phyloP scores from a whole-genome alignment of 1,140 invertebrate genomes.

The Rhagoletis pomonella region DNA sequence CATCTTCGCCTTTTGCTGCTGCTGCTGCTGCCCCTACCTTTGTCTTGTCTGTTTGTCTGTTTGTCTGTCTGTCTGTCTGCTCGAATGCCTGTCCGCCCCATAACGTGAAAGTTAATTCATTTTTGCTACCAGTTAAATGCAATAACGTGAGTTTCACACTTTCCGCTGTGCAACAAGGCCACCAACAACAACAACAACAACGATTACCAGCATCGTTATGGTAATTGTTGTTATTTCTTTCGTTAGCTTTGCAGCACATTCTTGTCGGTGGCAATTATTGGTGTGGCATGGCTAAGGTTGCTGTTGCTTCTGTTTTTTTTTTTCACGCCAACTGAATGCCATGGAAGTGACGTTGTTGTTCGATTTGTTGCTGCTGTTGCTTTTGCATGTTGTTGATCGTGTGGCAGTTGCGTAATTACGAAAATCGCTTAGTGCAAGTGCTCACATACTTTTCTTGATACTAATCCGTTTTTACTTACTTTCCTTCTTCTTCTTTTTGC shows the following conservation, averaged over 20 bases:
- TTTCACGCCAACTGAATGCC: neutral
- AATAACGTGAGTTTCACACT: slow-evolving; percentile 54
- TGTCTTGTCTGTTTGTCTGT: neutral
- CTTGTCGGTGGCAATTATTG: slow-evolving; percentile 24
- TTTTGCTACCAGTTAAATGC: slow-evolving; percentile 56
- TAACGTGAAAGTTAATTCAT: slow-evolving; percentile 56
- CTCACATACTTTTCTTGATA: too few species aligned
- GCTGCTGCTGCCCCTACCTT: neutral
- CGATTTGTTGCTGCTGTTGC: too few species aligned
- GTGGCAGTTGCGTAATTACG: slow-evolving; percentile 33
- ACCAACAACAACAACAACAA: too few species aligned
- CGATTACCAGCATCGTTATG: neutral
- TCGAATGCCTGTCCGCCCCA: slow-evolving; percentile 52
- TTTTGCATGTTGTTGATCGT: slow-evolving; percentile 9
- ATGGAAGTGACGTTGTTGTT: neutral
- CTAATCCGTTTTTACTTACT: neutral
- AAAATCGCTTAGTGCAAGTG: slow-evolving; percentile 27
- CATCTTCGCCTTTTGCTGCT: neutral
- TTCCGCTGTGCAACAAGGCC: slow-evolving; percentile 32
- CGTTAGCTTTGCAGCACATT: slow-evolving; percentile 26
- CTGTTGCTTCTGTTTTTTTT: too few species aligned
- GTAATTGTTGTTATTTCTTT: slow-evolving; percentile 35
- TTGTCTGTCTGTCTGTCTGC: neutral
- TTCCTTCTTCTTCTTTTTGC: neutral
- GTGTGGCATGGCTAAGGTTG: neutral